Evolutionary conservation across 2,797 vertebrate genomes (phyloP), one percentile per base, ranked within the genome.

Genomic region (Molossus molossus): DNA sequence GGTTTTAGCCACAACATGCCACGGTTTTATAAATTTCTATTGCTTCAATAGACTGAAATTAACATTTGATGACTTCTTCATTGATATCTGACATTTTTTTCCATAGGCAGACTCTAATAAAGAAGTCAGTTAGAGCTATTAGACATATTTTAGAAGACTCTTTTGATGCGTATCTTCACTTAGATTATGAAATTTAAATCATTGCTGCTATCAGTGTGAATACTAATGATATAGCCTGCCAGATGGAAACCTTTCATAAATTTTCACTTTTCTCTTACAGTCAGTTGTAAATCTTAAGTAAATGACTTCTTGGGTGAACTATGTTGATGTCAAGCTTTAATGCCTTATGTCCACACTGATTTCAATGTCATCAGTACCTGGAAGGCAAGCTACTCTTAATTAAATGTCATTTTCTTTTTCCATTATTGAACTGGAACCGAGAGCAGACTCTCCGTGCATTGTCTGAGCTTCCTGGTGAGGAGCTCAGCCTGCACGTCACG

Each of bases 161-260:
- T 98, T 98, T 98, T 98, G 98, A 98, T 98, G 98, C 96, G 21
- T 97, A 97, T 98, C 98, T 98, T 94, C 80, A 95, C 97, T 98
- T n/a, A 83, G 98, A 98, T 98, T 98, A 98, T 98, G 98, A 98
- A 98, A 99, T 98, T 98, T 98, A 98, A 98, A 98, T 98, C 97
- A 98, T 97, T 97, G 96, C 97, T 98, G 92, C 98, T 97, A 98
- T 98, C 98, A 98, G 97, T 98, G 97, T 98, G 98, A 99, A 99
- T 98, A 98, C 97, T 98, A 99, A 98, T 98, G 98, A 97, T 98
- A 97, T 37, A 94, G 98, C 97, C 97, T 98, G 97, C 98, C 98
- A 98, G 98, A 98, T 98, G 98, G 98, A 98, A 98, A 96, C 94
- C 98, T 98, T 98, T 98, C 98, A 98, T 98, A 98, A 98, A 98